phyloP scores from a whole-genome alignment of 1,140 invertebrate genomes.

The Sycophila sp. region DNA sequence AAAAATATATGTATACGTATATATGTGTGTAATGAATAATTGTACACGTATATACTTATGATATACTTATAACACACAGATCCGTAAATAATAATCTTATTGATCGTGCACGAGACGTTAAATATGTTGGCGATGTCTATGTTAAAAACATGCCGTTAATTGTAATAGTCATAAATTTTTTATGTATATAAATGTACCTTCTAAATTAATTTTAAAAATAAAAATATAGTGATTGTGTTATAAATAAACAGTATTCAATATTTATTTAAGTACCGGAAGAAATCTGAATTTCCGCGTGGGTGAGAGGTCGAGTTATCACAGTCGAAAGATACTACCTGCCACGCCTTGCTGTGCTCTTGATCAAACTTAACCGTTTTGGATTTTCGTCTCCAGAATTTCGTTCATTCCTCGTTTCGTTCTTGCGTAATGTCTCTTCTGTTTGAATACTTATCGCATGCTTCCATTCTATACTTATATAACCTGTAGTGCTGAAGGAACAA shows the following conservation, averaged over 20 bases:
- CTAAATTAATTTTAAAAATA: conserved; percentile 61
- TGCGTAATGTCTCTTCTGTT: no score
- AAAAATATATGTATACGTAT: conserved; percentile 31
- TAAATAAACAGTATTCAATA: conserved; percentile 5
- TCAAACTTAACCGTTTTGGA: no score
- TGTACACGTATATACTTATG: conserved; percentile 29
- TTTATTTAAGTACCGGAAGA: neutral
- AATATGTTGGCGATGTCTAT: conserved; percentile 40
- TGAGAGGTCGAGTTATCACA: no score
- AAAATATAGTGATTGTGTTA: conserved; percentile 63
- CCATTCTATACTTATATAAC: no score
- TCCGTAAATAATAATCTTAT: conserved; percentile 43
- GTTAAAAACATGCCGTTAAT: conserved; percentile 47
- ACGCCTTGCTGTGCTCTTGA: no score
- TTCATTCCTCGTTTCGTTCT: no score
- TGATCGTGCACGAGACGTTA: conserved; percentile 45
- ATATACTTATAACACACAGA: no score
- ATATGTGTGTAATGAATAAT: conserved; percentile 20
- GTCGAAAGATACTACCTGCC: no score
- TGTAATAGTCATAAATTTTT: conserved; percentile 60
- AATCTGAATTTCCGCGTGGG: no score
- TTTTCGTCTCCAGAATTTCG: no score
- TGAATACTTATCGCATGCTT: no score
- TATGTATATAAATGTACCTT: conserved; percentile 64
- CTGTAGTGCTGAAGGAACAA: no score